phyloP scores from a whole-genome alignment of 53 echinoderm and acorn worm genomes.

The Glandiceps talaboti region DNA sequence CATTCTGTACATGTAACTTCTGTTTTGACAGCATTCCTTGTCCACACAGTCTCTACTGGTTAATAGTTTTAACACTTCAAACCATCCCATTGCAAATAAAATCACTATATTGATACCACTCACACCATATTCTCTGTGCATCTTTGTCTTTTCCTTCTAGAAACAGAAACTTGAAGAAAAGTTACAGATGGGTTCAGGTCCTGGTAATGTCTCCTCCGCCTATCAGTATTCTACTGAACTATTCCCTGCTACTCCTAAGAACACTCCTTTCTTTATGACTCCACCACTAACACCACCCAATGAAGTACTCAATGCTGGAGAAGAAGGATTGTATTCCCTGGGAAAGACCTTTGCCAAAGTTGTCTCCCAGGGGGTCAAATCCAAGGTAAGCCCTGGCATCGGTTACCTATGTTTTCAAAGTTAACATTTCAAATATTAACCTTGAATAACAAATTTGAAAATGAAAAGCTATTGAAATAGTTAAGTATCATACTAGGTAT shows the following conservation, averaged over 20 bases:
- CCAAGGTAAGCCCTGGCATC: slow-evolving; percentile 1
- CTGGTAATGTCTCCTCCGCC: slow-evolving; percentile 3
- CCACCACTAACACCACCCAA: slow-evolving; percentile 82
- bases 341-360: not conserved
- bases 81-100: no score
- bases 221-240: slow-evolving; percentile 31
- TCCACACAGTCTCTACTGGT: no score
- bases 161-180: slow-evolving; percentile 52
- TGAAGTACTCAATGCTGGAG: slow-evolving; percentile 22
- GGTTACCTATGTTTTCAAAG: no score
- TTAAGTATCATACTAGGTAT: no score
- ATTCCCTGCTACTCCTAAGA: slow-evolving; percentile 61
- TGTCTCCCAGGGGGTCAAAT: not conserved
- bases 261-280: slow-evolving; percentile 89
- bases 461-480: no score
- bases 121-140: not conserved
- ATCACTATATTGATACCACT: no score
- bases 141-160: slow-evolving; percentile 2
- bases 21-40: no score
- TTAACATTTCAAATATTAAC: no score
- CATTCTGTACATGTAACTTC: no score
- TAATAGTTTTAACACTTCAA: no score
- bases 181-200: slow-evolving; percentile 32
- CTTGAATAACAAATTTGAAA: no score
- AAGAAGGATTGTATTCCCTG: not conserved